Conservation (phyloP, 2,797 vertebrate genomes). For the Paratrypauchen microcephalus region DNA sequence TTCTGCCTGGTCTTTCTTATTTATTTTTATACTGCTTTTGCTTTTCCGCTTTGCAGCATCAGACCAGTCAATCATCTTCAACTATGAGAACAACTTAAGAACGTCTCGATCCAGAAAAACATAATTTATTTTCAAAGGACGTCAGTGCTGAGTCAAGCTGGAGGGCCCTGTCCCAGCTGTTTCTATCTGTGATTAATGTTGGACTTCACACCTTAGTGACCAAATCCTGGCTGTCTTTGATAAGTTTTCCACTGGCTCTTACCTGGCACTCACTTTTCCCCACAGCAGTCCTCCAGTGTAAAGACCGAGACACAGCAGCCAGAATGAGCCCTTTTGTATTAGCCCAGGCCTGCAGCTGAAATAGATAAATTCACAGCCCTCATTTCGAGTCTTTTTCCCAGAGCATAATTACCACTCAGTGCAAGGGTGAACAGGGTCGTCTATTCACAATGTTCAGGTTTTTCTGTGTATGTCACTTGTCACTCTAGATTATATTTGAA, state of each 20-base stretch:
- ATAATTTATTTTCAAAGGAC: slow-evolving; percentile 33
- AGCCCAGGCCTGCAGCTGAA: slow-evolving; percentile 9
- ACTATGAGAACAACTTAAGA: slow-evolving; percentile 32
- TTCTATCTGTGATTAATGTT: slow-evolving; percentile 59
- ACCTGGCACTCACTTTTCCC: slow-evolving; percentile 33
- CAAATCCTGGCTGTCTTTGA: slow-evolving; percentile 53
- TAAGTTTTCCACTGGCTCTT: slow-evolving; percentile 39
- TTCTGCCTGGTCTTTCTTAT: slow-evolving; percentile 30
- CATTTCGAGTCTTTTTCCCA: slow-evolving; percentile 5
- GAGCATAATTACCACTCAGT: slow-evolving; percentile 16
- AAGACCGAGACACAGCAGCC: slow-evolving; percentile 27
- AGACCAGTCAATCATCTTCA: slow-evolving; percentile 50
- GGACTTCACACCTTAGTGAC: slow-evolving; percentile 50
- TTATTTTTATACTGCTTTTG: slow-evolving; percentile 33
- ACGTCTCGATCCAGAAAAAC: slow-evolving; percentile 21
- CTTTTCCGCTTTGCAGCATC: slow-evolving; percentile 31
- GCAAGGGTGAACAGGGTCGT: slow-evolving; percentile 13
- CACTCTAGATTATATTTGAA: background rate
- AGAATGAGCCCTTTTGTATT: slow-evolving; percentile 24
- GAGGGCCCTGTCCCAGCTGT: slow-evolving; percentile 60
- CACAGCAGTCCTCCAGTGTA: slow-evolving; percentile 31
- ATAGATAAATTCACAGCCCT: slow-evolving; percentile 27
- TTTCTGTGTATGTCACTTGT: slow-evolving; percentile 19
- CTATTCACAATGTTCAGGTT: slow-evolving; percentile 1
- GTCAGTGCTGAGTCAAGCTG: slow-evolving; percentile 51